Evolutionary conservation across 2,113 vertebrate genomes (phyloP), one percentile per base, ranked within the genome.

Genomic region (Tricholaema leucomelas): DNA sequence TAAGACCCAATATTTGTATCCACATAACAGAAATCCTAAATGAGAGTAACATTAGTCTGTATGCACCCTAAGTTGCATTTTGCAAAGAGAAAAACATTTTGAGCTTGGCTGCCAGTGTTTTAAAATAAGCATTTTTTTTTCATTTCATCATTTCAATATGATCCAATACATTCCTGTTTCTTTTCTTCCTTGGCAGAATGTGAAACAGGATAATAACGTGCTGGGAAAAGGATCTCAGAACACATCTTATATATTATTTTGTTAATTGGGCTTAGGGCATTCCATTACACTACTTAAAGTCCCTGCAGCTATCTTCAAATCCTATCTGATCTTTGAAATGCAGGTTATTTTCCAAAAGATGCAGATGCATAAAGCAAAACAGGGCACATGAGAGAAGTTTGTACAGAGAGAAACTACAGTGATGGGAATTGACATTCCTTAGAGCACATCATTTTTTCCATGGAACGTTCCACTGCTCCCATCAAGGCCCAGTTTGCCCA

Each of bases 11-110:
- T 94, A 95, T 96, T 97, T 97, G 94, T 96, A 96, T 90, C 92
- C 80, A 86, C 42, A 54, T 94, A 97, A 94, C 75, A 96, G 96
- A 96, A 97, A 93, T 87, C 85, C 92, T 96, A 97, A 97, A 95
- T 91, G 95, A 95, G 88, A 81, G 90, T 58, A 96, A 91, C 65
- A 79, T 94, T 85, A 96, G 92, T 73, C 72, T 90, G 73, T 84
- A 91, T 92, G 95, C 94, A 94, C 85, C 65, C 69, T 83, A 93
- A 85, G 89, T 9, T 93, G 84, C 55, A 90, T 94, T 94, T 94
- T 94, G 55, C 54, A 92, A 89, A 55, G 65, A 66, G 60, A 55
- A 88, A 95, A 96, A 93, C 92, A 94, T 77, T 95, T 91, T 91
- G 85, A 81, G 79, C 11, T 16, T 70, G 58, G 19, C 36, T 79